Evolutionary conservation across 2,797 vertebrate species (phyloP).

Genomic region (Phyllotis vaccarum): DNA sequence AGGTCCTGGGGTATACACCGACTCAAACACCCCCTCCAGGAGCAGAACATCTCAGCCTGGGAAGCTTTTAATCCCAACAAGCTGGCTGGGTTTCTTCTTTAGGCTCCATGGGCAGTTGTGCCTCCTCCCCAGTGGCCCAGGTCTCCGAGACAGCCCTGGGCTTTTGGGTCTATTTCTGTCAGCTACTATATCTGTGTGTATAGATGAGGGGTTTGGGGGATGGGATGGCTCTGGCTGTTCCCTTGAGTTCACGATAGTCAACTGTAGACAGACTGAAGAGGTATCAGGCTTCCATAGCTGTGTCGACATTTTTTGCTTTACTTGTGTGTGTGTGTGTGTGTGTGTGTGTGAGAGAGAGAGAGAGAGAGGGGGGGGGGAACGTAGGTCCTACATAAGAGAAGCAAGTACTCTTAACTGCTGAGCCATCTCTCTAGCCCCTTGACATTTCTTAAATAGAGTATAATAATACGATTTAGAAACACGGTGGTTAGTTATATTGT

Average conservation of each 20-base stretch:
- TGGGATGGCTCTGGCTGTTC: background rate
- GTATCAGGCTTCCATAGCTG: no score
- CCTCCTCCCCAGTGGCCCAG: background rate
- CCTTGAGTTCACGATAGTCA: background rate
- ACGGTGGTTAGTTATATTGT: background rate
- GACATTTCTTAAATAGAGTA: background rate
- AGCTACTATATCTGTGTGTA: background rate
- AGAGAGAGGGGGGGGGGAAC: no score
- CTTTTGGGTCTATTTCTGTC: background rate
- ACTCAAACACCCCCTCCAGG: accelerated
- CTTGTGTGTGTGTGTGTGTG: background rate
- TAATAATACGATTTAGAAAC: background rate
- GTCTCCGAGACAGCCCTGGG: background rate
- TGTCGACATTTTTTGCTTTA: background rate
- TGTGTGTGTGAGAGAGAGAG: no score
- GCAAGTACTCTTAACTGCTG: background rate
- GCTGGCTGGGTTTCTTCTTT: background rate
- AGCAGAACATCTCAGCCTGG: background rate
- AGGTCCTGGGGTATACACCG: background rate
- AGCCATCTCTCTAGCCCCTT: background rate
- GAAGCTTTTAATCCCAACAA: background rate
- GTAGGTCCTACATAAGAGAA: background rate
- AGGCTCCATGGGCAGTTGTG: accelerated
- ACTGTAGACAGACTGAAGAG: background rate
- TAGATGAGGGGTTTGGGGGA: accelerated